Percentiles rank a stretch among this genome's conserved stretches.
Evolutionary conservation across 2,888 invertebrate genomes (phyloP).

Genomic region (Cenopis cana): DNA sequence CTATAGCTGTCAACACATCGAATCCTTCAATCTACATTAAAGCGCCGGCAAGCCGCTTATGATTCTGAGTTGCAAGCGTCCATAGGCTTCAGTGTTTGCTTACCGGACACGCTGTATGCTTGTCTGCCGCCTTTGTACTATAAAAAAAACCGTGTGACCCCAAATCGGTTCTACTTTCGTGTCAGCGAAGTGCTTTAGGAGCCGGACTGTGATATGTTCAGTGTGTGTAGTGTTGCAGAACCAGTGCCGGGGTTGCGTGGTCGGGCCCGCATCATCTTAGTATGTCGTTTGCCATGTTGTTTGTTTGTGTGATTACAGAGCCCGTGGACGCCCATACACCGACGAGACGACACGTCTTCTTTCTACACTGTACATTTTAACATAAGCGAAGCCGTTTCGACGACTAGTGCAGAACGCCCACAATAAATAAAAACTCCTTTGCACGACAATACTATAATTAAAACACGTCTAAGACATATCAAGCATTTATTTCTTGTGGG

Average conservation of each 20-base stretch:
- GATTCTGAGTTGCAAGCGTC: too few relatives aligned
- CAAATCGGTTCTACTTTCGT: background rate
- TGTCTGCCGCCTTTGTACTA: too few relatives aligned
- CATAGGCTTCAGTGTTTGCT: too few relatives aligned
- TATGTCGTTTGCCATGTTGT: conserved; percentile 78
- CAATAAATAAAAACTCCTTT: conserved; percentile 57
- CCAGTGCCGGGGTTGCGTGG: conserved; percentile 62
- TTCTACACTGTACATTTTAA: conserved; percentile 67
- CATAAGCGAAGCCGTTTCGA: conserved; percentile 38
- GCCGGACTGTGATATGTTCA: conserved; percentile 54
- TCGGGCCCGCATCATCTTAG: conserved; percentile 38
- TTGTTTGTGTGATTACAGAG: conserved; percentile 82
- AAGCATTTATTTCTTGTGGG: conserved; percentile 72
- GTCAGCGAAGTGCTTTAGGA: background rate
- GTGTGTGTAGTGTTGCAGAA: conserved; percentile 84
- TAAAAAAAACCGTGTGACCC: background rate
- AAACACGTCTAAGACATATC: conserved; percentile 49
- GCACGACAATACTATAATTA: conserved; percentile 41
- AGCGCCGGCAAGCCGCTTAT: too few relatives aligned
- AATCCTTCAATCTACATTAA: too few relatives aligned
- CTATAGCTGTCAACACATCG: too few relatives aligned
- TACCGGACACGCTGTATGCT: too few relatives aligned
- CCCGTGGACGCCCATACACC: conserved; percentile 58
- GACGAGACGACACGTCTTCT: conserved; percentile 62
- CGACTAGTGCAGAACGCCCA: conserved; percentile 49